Percentiles rank a stretch among this genome's conserved stretches.
These are phyloP conservation scores for Anarsia innoxiella DNA, from an alignment of 2,888 invertebrate genomes.

Conservation along the genomic window DNA sequence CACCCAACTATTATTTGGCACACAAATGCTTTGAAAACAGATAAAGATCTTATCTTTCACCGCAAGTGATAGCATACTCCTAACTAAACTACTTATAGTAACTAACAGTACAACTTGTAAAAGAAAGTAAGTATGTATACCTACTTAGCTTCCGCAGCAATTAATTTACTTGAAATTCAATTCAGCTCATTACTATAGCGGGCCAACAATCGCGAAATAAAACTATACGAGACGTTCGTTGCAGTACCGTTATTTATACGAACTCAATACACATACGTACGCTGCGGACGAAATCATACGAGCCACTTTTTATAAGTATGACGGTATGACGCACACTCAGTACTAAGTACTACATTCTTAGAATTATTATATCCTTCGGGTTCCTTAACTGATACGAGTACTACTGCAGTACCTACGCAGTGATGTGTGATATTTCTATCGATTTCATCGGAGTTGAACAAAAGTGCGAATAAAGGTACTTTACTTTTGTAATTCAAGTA, in stretches of 20 bases:
- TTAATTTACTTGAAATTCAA: neutral
- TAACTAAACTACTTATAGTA: no score
- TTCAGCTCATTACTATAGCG: constrained; percentile 10
- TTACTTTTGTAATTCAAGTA: constrained; percentile 30
- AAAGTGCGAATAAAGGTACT: neutral
- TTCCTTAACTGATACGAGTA: neutral
- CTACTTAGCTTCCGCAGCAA: neutral
- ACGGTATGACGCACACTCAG: constrained; percentile 49
- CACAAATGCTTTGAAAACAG: no score
- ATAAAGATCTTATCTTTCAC: no score
- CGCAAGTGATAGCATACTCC: no score
- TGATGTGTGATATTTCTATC: no score
- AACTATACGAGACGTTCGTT: constrained; percentile 30
- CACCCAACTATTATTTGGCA: neutral
- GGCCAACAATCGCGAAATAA: constrained; percentile 23
- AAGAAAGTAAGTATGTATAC: no score
- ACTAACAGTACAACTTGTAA: no score
- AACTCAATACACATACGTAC: constrained; percentile 22
- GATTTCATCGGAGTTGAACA: no score
- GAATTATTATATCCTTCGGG: constrained; percentile 25
- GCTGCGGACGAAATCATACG: constrained; percentile 27
- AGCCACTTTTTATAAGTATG: constrained; percentile 42
- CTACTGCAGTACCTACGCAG: neutral
- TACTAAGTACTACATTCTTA: constrained; percentile 21
- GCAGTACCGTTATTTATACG: constrained; percentile 45